Percentiles rank a stretch among this genome's conserved stretches.
Conservation (phyloP, 2,113 vertebrate species). For the Crotophaga sulcirostris region DNA sequence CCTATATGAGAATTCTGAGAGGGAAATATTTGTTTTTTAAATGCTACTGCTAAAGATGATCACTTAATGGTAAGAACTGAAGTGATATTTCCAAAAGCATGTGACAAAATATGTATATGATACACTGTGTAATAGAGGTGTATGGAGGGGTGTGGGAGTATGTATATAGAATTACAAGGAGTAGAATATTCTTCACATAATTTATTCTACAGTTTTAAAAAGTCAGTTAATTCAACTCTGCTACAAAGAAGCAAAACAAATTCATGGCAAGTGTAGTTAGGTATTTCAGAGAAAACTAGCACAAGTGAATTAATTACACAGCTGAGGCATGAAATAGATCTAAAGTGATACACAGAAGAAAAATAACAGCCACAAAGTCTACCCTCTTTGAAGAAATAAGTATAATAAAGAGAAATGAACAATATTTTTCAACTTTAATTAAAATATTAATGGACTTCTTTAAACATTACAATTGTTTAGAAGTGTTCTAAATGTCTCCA, state of each 20-base stretch:
- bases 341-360: background rate
- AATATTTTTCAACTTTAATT: constrained; percentile 49
- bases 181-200: background rate
- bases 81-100: background rate
- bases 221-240: background rate
- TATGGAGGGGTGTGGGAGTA: no score
- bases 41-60: background rate
- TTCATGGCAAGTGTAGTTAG: background rate
- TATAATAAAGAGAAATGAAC: background rate
- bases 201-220: background rate
- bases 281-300: background rate
- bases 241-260: background rate
- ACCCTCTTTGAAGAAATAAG: background rate
- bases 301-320: background rate
- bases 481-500: constrained; percentile 1
- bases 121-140: background rate
- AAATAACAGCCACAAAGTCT: background rate
- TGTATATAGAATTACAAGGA: background rate
- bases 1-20: background rate
- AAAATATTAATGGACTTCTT: constrained; percentile 41
- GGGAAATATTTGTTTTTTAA: background rate
- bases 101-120: background rate
- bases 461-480: background rate
- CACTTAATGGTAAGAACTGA: background rate
- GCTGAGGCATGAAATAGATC: background rate